Percentiles rank a stretch among this genome's conserved stretches.
These are phyloP conservation scores for Nyctibius bracteatus DNA, from an alignment of 2,113 vertebrate species.

Conservation along the genomic window DNA sequence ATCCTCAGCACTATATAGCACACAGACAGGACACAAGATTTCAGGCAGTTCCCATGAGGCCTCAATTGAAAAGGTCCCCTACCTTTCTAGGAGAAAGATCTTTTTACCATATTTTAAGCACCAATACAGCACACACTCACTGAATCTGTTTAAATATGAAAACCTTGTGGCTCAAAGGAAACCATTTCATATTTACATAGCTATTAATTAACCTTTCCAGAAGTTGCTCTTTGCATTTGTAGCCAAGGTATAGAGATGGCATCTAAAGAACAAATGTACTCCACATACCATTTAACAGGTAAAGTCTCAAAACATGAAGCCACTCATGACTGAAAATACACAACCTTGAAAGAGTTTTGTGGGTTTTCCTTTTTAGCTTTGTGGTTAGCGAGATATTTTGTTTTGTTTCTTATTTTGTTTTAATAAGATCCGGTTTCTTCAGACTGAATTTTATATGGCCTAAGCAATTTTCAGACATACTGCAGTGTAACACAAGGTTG, in stretches of 20 bases:
- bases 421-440: not conserved
- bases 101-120: not conserved
- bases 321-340: not conserved
- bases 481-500: not conserved
- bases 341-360: not conserved
- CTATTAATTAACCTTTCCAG: not conserved
- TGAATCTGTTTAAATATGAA: not conserved
- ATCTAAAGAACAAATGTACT: fast-evolving
- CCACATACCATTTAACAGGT: not conserved
- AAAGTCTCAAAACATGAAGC: not conserved
- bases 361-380: not conserved
- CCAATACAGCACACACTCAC: not conserved
- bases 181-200: not conserved
- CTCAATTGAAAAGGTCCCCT: not conserved
- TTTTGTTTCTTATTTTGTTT: not conserved
- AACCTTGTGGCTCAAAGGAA: not conserved
- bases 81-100: not conserved
- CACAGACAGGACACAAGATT: not conserved
- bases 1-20: not conserved
- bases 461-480: not conserved
- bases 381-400: not conserved
- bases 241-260: not conserved
- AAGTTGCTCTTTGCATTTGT: not conserved
- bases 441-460: not conserved
- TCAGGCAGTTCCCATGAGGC: not conserved